Evolutionary conservation across 2,888 invertebrate genomes (phyloP), one percentile per base, ranked within the genome.

Genomic region (Heliconius charithonia): DNA sequence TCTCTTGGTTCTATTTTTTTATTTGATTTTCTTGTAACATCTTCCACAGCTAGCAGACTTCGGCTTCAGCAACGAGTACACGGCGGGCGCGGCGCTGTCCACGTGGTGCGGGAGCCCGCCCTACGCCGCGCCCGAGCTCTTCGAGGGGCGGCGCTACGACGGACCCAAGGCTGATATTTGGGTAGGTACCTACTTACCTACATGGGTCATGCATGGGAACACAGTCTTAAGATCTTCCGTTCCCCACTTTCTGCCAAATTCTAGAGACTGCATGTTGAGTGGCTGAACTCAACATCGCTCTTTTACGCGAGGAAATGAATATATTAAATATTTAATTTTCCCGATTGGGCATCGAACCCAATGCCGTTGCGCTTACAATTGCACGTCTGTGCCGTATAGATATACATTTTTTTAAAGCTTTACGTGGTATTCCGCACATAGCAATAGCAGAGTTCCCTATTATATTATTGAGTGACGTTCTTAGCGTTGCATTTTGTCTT

Each of bases 151-250:
- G 78, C 97, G 98, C 87, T 99, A 99, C 88, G 98, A 98, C 89
- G 99, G 99, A 22, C 98, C 99, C 71, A 97, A 98, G 91, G 98
- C 99, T 41, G 99, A 99, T 92, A 98, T 99, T 88, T 99, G 99
- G 99, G 59, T 59, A 59, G 12, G n/a, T n/a, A 59, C 10, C 37
- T 10, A 10, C 37, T 9, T 9, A 32, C 7, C 32, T 32, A 32
- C 32, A 32, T 37, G n/a, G n/a, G n/a, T n/a, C n/a, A n/a, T n/a
- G n/a, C n/a, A 59, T 10, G 59, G 10, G 59, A 59, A 59, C 9
- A 59, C 3, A 59, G 6, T 51, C 6, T 19, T 51, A 41, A 41
- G 13, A n/a, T n/a, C 4, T 9, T n/a, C 10, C n/a, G n/a, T 59
- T 59, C 59, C 59, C 10, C 3, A 10, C 19, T 51, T 9, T 59